Evolutionary conservation across 2,888 invertebrate species (phyloP), one percentile per base, ranked within the genome.

Genomic region (Agriopis aurantiaria): DNA sequence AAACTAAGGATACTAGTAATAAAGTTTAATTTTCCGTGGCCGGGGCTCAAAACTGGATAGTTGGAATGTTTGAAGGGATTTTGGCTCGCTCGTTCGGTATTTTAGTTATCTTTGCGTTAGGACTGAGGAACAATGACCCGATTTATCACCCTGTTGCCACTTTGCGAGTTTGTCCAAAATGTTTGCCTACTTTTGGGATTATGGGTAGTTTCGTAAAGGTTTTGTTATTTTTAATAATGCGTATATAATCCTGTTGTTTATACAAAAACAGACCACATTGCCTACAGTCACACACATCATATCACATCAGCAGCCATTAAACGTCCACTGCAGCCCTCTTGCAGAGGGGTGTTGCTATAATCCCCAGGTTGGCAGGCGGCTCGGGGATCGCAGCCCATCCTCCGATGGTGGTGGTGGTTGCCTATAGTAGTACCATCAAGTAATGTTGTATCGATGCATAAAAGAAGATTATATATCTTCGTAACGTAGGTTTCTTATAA

Each of bases 61-160:
- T 76, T 78, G 76, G 76, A 75, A 82, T 82, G 81, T 81, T 82
- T 78, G 74, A n/a, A 80, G 76, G 76, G 80, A 86, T 85, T 87
- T 83, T 77, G 81, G 82, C 78, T 78, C 79, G 80, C 80, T 81
- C 78, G 74, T 82, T 81, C 80, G 84, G 86, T 83, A 87, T 88
- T 87, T 86, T 79, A 83, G 83, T 77, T 80, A 85, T 85, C 80
- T 84, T 81, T 77, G 77, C 76, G 77, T 76, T 68, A 76, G 76
- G 78, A 70, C 78, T 69, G 74, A 75, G 69, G 76, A 79, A 78
- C 82, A 83, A 83, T 81, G 79, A 76, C 78, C 78, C 79, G 76
- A 82, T 82, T 83, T 82, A 80, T 82, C 75, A 78, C 71, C 73
- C 73, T 73, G 74, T 75, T 77, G 79, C 75, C 72, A 75, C 75